phyloP scores from a whole-genome alignment of 37 sponge, comb jelly and placozoan species.

The Beroe forskalii region DNA sequence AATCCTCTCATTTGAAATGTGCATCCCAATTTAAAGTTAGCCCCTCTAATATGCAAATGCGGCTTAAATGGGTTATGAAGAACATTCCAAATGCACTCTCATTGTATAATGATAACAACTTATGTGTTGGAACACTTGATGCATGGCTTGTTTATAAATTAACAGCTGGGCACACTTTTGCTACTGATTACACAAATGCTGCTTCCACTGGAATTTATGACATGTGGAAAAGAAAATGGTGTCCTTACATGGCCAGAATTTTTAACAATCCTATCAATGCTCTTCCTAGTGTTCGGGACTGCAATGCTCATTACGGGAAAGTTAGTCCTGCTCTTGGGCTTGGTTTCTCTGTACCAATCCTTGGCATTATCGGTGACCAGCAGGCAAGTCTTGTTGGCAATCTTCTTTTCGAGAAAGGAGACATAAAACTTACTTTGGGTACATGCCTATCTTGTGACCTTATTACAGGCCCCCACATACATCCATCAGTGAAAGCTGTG shows the following conservation, averaged over 20 bases:
- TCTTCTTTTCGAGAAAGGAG: neutral
- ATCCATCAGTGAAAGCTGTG: neutral
- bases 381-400: slow-evolving; percentile 27
- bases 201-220: slow-evolving; percentile 44
- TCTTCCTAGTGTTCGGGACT: neutral
- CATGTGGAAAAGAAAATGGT: slow-evolving; percentile 56
- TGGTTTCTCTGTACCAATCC: slow-evolving; percentile 15
- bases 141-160: slow-evolving; percentile 27
- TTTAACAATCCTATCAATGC: neutral
- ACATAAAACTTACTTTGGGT: slow-evolving; percentile 7
- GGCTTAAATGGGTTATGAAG: slow-evolving; percentile 27
- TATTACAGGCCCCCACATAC: slow-evolving; percentile 4
- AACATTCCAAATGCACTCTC: neutral
- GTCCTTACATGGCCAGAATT: slow-evolving; percentile 6
- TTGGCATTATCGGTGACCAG: neutral
- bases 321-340: neutral
- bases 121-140: slow-evolving; percentile 38
- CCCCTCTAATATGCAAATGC: neutral
- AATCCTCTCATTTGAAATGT: slow-evolving; percentile 22
- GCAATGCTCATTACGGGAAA: neutral
- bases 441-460: slow-evolving; percentile 14
- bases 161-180: neutral
- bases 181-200: slow-evolving; percentile 60
- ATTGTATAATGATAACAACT: neutral
- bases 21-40: neutral